Conservation (phyloP, 2,888 invertebrate genomes). For the Idaea aversata region DNA sequence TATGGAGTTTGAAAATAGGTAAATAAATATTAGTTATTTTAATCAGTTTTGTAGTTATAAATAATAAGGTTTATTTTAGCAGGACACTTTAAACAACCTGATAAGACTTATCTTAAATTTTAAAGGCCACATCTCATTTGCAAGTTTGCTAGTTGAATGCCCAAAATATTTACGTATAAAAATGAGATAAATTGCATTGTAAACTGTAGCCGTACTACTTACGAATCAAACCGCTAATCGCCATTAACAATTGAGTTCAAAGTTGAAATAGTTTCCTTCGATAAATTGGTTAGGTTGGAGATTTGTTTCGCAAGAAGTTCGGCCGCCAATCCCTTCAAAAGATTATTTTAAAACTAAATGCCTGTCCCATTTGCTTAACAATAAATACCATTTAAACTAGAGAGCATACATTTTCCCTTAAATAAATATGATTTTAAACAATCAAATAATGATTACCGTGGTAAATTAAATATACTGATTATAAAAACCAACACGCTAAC, state of each 20-base stretch:
- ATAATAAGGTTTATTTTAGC: not conserved
- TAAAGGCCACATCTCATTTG: not conserved
- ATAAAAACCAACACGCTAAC: constrained; percentile 32
- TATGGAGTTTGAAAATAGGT: too few relatives aligned
- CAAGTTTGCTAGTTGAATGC: not conserved
- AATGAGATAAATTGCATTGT: not conserved
- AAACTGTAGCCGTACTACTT: not conserved
- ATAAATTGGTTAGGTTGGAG: not conserved
- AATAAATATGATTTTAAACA: not conserved
- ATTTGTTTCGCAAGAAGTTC: not conserved
- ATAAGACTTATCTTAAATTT: not conserved
- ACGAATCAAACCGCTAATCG: not conserved
- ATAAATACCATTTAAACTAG: constrained; percentile 65
- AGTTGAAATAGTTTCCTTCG: too few relatives aligned
- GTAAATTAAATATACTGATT: constrained; percentile 19
- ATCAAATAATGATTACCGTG: constrained; percentile 1
- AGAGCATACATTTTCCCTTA: constrained; percentile 37
- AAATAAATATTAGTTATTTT: too few relatives aligned
- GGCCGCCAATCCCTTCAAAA: not conserved
- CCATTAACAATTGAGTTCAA: too few relatives aligned
- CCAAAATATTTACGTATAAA: not conserved
- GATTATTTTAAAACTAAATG: not conserved
- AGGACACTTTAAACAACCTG: not conserved
- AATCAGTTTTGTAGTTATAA: not conserved
- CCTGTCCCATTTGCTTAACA: constrained; percentile 27